Evolutionary conservation across 2,797 vertebrate species (phyloP).

Genomic region (Phrynocephalus guinanensis): DNA sequence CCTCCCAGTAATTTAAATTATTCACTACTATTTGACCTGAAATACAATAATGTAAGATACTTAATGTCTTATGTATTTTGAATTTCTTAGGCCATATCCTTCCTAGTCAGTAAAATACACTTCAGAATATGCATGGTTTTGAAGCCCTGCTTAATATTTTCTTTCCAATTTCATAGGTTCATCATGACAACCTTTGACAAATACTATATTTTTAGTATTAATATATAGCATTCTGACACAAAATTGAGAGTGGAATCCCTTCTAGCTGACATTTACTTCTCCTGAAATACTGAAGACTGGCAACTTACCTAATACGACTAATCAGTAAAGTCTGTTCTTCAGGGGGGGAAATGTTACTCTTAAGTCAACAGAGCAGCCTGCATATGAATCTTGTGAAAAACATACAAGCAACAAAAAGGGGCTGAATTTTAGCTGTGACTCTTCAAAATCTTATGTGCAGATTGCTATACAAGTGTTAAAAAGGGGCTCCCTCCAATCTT

Average conservation of each 20-base stretch:
- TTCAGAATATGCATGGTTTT: neutral
- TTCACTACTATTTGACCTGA: neutral
- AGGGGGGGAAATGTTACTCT: neutral
- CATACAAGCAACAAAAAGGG: conserved; percentile 17
- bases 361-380: conserved; percentile 15
- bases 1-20: neutral
- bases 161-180: neutral
- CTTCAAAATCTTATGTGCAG: conserved; percentile 16
- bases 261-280: neutral
- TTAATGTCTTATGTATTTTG: neutral
- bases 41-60: neutral
- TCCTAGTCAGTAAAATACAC: neutral
- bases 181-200: neutral
- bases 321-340: neutral
- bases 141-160: neutral
- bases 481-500: conserved; percentile 34
- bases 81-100: neutral
- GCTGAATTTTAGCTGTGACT: conserved; percentile 7
- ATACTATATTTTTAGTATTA: neutral
- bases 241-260: neutral
- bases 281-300: neutral
- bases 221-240: neutral
- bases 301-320: neutral
- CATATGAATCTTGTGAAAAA: conserved; percentile 40
- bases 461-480: conserved; percentile 4